A percentile compares a stretch with the other conserved stretches of the same genome.
These are phyloP conservation scores for roundworm (Caenorhabditis elegans) DNA, from an alignment of 1,140 invertebrate genomes.

Conservation along the genomic window WBcel235 BX284605.5:11449501-11450000, in stretches of 20 bases:
- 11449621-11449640: conserved; percentile 40
- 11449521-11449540: conserved; percentile 41
- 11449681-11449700: conserved; percentile 40
- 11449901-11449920: conserved; percentile 48
- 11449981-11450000: neutral
- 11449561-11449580: conserved; percentile 30
- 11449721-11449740: conserved; percentile 38
- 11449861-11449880: conserved; percentile 33
- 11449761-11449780: conserved; percentile 40
- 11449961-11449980: conserved; percentile 45
- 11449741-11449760: conserved; percentile 35
- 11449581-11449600: conserved; percentile 38
- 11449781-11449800: conserved; percentile 42
- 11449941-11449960: conserved; percentile 40
- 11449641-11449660: conserved; percentile 46
- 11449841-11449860: conserved; percentile 18
- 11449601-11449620: conserved; percentile 38
- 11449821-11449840: conserved; percentile 16
- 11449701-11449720: conserved; percentile 36
- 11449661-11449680: conserved; percentile 38
- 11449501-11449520: conserved; percentile 43
- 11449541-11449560: conserved; percentile 30
- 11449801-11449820: neutral
- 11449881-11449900: conserved; percentile 38
- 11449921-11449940: conserved; percentile 23